phyloP scores from a whole-genome alignment of 2,113 vertebrate species.

The Lepus timidus region DNA sequence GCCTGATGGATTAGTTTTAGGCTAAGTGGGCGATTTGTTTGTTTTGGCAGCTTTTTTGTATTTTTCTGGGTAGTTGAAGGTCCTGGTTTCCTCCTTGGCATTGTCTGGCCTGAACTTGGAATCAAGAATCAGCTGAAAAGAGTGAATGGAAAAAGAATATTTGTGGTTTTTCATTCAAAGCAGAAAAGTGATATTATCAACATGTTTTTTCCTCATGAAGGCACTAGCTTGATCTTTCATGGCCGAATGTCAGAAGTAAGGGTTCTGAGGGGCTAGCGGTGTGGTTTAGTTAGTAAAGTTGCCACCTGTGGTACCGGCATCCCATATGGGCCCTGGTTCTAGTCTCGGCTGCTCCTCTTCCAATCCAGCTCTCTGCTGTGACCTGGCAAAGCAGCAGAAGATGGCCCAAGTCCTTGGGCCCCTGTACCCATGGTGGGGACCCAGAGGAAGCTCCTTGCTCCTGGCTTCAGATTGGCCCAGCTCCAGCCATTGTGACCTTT shows the following conservation, averaged over 20 bases:
- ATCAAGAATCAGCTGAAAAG: conserved; percentile 44
- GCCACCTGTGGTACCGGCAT: too few relatives aligned
- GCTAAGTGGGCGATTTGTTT: neutral
- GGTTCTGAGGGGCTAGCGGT: neutral
- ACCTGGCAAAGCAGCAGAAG: too few relatives aligned
- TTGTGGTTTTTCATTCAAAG: conserved; percentile 64
- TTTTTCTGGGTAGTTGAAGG: conserved; percentile 56
- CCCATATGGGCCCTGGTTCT: too few relatives aligned
- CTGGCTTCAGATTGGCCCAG: too few relatives aligned
- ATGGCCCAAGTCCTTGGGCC: too few relatives aligned
- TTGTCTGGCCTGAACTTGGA: conserved; percentile 41
- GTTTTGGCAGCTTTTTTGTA: conserved; percentile 25
- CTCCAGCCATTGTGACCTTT: too few relatives aligned
- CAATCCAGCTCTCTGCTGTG: too few relatives aligned
- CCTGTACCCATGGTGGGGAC: too few relatives aligned
- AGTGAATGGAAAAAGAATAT: conserved; percentile 34
- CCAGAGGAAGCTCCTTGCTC: too few relatives aligned
- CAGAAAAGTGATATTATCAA: conserved; percentile 20
- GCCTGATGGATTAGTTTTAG: neutral
- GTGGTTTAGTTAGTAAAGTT: too few relatives aligned
- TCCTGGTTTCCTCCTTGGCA: conserved; percentile 39
- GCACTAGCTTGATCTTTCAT: neutral
- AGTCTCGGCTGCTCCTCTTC: too few relatives aligned
- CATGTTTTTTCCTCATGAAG: neutral
- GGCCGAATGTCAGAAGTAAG: neutral